Evolutionary conservation across 35 echinoderm and acorn worm species (phyloP), one percentile per base, ranked within the genome.

Genomic region (Amphiura filiformis): DNA sequence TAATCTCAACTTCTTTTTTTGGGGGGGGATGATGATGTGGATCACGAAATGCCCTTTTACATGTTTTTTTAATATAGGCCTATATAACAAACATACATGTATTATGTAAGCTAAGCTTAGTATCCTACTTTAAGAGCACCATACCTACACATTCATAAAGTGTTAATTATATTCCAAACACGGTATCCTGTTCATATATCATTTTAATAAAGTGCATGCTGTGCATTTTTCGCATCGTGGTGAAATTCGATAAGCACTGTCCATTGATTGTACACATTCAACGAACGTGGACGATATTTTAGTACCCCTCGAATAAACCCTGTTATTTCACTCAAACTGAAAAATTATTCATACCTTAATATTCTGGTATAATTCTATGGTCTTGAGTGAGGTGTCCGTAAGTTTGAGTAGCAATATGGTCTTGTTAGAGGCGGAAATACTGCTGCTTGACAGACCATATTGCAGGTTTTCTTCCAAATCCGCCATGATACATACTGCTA

Each of bases 381-480:
- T 39, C 77, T 87, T 86, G 42, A 92, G 85, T 32, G 90, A 92
- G 70, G 84, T 78, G 78, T 92, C 90, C 30, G 90, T 92, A 34
- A 92, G 84, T 87, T 92, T 92, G 76, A 92, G 84, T 35, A 92
- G 84, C 37, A 92, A 79, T 0, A 86, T 84, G 56, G 90, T 92
- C 78, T 87, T 92, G 85, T 87, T 84, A 34, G 83, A 76, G 36
- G 84, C 85, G 40, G 90, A 86, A 87, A 81, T 78, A 65, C 76
- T 78, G 84, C 79, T 92, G 87, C 84, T 87, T 30, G 90, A 87
- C 52, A 92, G 42, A 87, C 84, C 90, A 92, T 92, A 92, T 92
- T 92, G 90, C 39, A 65, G 38, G 84, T 80, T 80, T 76, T 86
- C 84, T 13, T 31, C 38, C 20, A 44, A 52, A 3, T 44, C 81